Base-by-base conservation (phyloP, 2,113 vertebrate species). In the Columba livia region DNA sequence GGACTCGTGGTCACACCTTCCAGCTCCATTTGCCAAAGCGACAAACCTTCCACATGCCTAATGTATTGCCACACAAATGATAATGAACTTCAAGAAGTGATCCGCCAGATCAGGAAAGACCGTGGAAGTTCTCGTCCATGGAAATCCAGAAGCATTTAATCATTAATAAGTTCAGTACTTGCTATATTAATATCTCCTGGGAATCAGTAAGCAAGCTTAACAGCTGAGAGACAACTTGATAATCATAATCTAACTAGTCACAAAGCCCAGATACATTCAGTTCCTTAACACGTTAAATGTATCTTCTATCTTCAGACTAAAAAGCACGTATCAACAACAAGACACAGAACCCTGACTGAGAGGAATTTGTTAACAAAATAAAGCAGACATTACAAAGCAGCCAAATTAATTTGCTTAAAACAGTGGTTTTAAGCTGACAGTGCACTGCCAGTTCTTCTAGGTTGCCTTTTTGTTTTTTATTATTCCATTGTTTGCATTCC, bases 311-410 rank as follows among this genome's bases (percentile, higher is more conserved):
- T 88, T 77, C 50, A 87, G 50, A 65, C 79, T 69, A 79, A 79
- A 93, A 90, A 79, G 70, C 54, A 89, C 15, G 1, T 19, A 88
- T 15, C 64, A 81, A 74, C 31, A 92, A 67, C 28, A 89, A 64
- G 90, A 92, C 72, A 67, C 11, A 44, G 92, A 96, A 72, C 54
- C 57, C 80, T 60, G 62, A 77, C 75, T 73, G 57, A 92, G 79
- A 93, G 61, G 82, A 88, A 57, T 88, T 93, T 92, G 83, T 89
- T 95, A 97, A 85, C 90, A 93, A 96, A 95, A 93, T 64, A 95
- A 85, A 95, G 56, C 77, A 89, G 66, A 82, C 51, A 24, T 72
- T 56, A 91, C 87, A 95, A 95, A 91, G 71, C 74, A 95, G 93
- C 36, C 87, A 89, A 94, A 95, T 90, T 86, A 8, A 81, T 87